Evolutionary conservation across 53 echinoderm and acorn worm species (phyloP), one percentile per base, ranked within the genome.

Genomic region (Apostichopus leukothele): DNA sequence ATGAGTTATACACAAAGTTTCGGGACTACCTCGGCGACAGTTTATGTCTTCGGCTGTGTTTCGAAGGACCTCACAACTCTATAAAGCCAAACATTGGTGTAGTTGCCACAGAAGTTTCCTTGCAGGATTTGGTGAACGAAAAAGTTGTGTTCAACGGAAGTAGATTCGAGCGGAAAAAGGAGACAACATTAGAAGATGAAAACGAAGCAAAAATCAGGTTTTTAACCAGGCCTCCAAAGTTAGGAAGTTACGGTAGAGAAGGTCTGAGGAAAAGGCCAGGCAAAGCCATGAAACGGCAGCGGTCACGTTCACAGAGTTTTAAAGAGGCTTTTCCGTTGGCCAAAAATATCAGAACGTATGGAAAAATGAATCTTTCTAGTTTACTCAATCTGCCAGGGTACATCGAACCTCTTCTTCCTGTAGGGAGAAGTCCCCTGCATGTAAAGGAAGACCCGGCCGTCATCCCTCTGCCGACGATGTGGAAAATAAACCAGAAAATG

Each of bases 21-120:
- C 89, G 95, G 52, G 91, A 93, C 27, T 96, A 96, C 67, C 90
- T 96, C n/a, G 96, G 96, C 4, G 95, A 95, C 75, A 92, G 95
- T 83, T 83, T 96, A 61, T 93, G 94, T 76, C 60, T 92, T 39
- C 27, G 95, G 52, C 61, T 95, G 20, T 74, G 90, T 50, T 87
- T 79, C 5, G 71, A 59, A 7, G 53, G 76, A 1, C 53, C 81
- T 1, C 53, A 78, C 10, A 26, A 75, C 10, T 12, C 22, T 21
- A 23, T 73, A 52, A 50, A 83, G 60, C 52, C 74, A 76, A 50
- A 53, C 51, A 63, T 75, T 10, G 90, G 75, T 0, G 19, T 67
- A 26, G 73, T 76, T 10, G 88, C 52, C 0, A 75, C 52, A 14
- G 79, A 87, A 53, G 67, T 93, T 10, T 84, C 86, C 27, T 84